Percentiles rank a stretch among this genome's conserved stretches.
phyloP scores from a whole-genome alignment of 2,797 vertebrate genomes.

The Champsocephalus gunnari region DNA sequence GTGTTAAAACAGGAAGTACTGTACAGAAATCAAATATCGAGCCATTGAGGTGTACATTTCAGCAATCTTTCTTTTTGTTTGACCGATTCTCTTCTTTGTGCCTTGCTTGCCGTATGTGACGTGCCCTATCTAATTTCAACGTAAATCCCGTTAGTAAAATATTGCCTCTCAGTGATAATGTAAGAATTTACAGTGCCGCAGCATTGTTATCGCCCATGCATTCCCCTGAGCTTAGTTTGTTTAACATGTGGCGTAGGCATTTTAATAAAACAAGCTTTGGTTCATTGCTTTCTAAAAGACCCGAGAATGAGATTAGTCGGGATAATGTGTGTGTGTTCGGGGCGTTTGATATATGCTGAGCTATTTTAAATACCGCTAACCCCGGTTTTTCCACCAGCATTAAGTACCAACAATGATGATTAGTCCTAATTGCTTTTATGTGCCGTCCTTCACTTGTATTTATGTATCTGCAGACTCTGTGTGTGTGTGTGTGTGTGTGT shows the following conservation, averaged over 20 bases:
- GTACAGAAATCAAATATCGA: slow-evolving; percentile 13
- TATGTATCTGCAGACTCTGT: slow-evolving; percentile 53
- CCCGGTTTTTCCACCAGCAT: slow-evolving; percentile 61
- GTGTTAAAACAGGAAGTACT: slow-evolving; percentile 1
- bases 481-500: slow-evolving; percentile 8
- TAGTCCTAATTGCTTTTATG: slow-evolving; percentile 78
- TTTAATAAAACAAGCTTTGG: slow-evolving; percentile 70
- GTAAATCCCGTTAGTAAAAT: slow-evolving; percentile 57
- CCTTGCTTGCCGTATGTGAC: slow-evolving; percentile 60
- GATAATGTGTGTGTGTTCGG: slow-evolving; percentile 45
- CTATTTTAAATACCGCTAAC: slow-evolving; percentile 75
- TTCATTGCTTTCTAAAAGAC: slow-evolving; percentile 66
- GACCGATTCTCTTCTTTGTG: slow-evolving; percentile 41
- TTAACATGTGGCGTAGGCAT: slow-evolving; percentile 67
- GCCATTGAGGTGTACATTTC: slow-evolving; percentile 24
- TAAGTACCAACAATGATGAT: slow-evolving; percentile 76
- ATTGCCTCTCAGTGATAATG: slow-evolving; percentile 69
- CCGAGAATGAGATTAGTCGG: slow-evolving; percentile 53
- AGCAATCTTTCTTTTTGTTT: slow-evolving; percentile 26
- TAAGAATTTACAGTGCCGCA: slow-evolving; percentile 64
- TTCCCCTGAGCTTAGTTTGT: slow-evolving; percentile 66
- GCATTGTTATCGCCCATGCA: slow-evolving; percentile 65
- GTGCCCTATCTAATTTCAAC: slow-evolving; percentile 61
- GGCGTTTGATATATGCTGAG: slow-evolving; percentile 58
- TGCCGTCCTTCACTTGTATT: slow-evolving; percentile 69